Percentiles rank a stretch among this genome's conserved stretches.
These are phyloP conservation scores for Nyctereutes procyonoides DNA, from an alignment of 2,113 vertebrate species.

Conservation along the genomic window DNA sequence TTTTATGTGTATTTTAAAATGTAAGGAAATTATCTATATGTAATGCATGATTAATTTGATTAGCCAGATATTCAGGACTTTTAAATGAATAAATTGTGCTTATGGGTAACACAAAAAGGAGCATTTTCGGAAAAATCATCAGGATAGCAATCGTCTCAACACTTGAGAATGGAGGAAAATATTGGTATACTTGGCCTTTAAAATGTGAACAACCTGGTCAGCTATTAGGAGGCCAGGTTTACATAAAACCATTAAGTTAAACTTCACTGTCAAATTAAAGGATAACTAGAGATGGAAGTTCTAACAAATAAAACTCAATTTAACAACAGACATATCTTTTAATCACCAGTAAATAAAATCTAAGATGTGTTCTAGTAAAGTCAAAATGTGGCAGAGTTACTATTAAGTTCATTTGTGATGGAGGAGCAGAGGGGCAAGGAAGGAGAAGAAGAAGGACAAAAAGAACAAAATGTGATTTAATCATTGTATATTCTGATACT, in stretches of 20 bases:
- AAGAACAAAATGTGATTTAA: not conserved
- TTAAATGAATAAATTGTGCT: not conserved
- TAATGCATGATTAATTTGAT: constrained; percentile 46
- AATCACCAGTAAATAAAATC: constrained; percentile 11
- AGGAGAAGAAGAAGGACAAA: not conserved
- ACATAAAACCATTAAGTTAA: not conserved
- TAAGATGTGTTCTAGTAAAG: not conserved
- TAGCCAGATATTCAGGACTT: not conserved
- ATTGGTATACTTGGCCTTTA: not conserved
- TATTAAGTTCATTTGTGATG: not conserved
- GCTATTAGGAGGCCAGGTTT: not conserved
- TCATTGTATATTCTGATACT: not conserved
- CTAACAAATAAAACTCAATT: constrained; percentile 3
- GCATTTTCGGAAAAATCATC: not conserved
- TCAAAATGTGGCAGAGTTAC: constrained; percentile 4
- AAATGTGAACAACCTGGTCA: not conserved
- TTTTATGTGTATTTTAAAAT: not conserved
- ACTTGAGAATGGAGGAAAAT: not conserved
- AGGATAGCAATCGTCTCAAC: not conserved
- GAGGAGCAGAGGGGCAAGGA: not conserved
- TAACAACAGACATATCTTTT: constrained; percentile 8
- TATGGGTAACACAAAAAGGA: not conserved
- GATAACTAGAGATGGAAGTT: not conserved
- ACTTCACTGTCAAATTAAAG: not conserved
- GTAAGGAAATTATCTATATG: not conserved